A percentile compares a stretch with the other conserved stretches of the same genome.
phyloP scores from a whole-genome alignment of 2,113 vertebrate genomes.

The Rana temporaria region DNA sequence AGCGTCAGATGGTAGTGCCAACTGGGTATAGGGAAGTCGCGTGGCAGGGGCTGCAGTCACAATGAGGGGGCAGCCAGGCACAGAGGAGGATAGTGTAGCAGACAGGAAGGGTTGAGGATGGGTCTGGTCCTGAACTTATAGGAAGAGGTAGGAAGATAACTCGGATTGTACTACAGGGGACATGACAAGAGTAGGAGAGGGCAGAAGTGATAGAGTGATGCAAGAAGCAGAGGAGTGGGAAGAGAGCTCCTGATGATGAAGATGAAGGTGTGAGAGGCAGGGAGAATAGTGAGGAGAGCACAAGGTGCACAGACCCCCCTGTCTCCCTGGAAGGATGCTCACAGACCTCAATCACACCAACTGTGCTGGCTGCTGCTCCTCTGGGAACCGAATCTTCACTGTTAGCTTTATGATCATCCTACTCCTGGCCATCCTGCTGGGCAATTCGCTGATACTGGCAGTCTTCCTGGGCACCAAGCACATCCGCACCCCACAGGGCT shows the following conservation, averaged over 20 bases:
- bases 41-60: not conserved
- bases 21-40: not conserved
- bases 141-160: not conserved
- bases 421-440: slow-evolving; percentile 71
- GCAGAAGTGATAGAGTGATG: slow-evolving; percentile 13
- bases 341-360: slow-evolving; percentile 57
- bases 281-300: slow-evolving; percentile 1
- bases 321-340: slow-evolving; percentile 61
- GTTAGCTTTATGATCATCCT: slow-evolving; percentile 76
- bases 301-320: not conserved
- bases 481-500: slow-evolving; percentile 77
- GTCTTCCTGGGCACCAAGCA: slow-evolving; percentile 73
- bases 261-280: slow-evolving; percentile 9
- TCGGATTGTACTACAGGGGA: not conserved
- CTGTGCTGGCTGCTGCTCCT: slow-evolving; percentile 75
- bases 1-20: not conserved
- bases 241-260: not conserved
- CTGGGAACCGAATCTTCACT: slow-evolving; percentile 69
- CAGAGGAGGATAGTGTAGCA: not conserved
- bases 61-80: not conserved
- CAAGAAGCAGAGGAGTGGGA: slow-evolving; percentile 21
- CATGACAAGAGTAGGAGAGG: not conserved
- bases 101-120: not conserved
- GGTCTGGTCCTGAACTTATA: not conserved
- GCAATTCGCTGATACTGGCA: slow-evolving; percentile 75